A percentile compares a stretch with the other conserved stretches of the same genome.
phyloP scores from a whole-genome alignment of 2,797 vertebrate species.

The Lepus oiostolus region DNA sequence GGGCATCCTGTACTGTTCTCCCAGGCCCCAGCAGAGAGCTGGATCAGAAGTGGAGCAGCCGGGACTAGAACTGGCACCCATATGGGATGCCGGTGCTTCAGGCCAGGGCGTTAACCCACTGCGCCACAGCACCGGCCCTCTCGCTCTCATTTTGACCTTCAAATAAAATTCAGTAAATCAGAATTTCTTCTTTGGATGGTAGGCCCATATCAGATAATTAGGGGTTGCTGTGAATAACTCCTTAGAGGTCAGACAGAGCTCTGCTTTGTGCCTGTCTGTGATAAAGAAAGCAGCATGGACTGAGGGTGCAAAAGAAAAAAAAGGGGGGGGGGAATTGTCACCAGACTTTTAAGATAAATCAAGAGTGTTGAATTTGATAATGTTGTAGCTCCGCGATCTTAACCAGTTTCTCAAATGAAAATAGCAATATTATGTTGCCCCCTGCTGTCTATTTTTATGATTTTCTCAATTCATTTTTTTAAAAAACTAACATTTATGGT shows the following conservation, averaged over 20 bases:
- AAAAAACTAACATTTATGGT: neutral
- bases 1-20: too few species aligned
- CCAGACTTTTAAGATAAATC: slow-evolving; percentile 25
- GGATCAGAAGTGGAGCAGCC: too few species aligned
- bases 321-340: neutral
- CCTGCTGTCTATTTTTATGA: slow-evolving; percentile 62
- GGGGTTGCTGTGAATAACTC: neutral
- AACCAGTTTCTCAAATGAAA: slow-evolving; percentile 40
- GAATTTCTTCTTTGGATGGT: neutral
- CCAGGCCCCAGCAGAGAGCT: too few species aligned
- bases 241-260: neutral
- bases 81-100: too few species aligned
- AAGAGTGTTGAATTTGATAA: slow-evolving; percentile 41
- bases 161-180: too few species aligned
- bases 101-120: too few species aligned
- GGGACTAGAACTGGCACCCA: too few species aligned
- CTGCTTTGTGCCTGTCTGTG: neutral
- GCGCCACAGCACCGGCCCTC: too few species aligned
- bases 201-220: neutral
- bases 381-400: neutral
- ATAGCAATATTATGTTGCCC: slow-evolving; percentile 62
- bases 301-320: too few species aligned
- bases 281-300: too few species aligned
- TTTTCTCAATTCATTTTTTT: slow-evolving; percentile 9
- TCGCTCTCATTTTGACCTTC: too few species aligned